Evolutionary conservation across 1,140 invertebrate genomes (phyloP).

Genomic region (Pachyrhynchus sulphureomaculatus): DNA sequence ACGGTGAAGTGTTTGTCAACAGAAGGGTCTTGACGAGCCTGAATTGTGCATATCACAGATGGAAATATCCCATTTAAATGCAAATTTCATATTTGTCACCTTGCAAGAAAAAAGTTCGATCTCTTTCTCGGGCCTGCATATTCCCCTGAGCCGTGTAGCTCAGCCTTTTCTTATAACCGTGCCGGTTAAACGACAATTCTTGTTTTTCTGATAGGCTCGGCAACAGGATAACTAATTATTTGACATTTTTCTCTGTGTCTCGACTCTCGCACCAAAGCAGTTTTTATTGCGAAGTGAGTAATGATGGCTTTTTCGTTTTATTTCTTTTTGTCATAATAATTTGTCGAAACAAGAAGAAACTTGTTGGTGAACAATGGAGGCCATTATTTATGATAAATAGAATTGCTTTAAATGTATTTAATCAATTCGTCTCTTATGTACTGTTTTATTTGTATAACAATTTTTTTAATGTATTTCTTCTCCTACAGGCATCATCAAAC

Average conservation of each 20-base stretch:
- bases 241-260: constrained; percentile 38
- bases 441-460: too few species aligned
- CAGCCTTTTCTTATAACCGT: constrained; percentile 17
- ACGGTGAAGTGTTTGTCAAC: constrained; percentile 45
- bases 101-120: constrained; percentile 52
- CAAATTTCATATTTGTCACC: constrained; percentile 71
- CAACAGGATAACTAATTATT: constrained; percentile 39
- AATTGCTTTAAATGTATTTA: constrained; percentile 4
- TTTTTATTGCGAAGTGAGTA: constrained; percentile 29
- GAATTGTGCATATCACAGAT: constrained; percentile 58
- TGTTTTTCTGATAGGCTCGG: constrained; percentile 24
- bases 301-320: constrained; percentile 33
- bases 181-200: constrained; percentile 26
- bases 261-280: constrained; percentile 10
- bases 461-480: too few species aligned
- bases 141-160: constrained; percentile 44
- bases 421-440: too few species aligned
- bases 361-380: constrained; percentile 18
- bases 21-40: constrained; percentile 33
- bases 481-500: too few species aligned
- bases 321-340: constrained; percentile 28
- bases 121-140: constrained; percentile 46
- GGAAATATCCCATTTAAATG: constrained; percentile 71
- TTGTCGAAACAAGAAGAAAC: constrained; percentile 20
- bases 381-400: constrained; percentile 9